Conservation (phyloP, 2,888 invertebrate species). For the Andrena marginata region DNA sequence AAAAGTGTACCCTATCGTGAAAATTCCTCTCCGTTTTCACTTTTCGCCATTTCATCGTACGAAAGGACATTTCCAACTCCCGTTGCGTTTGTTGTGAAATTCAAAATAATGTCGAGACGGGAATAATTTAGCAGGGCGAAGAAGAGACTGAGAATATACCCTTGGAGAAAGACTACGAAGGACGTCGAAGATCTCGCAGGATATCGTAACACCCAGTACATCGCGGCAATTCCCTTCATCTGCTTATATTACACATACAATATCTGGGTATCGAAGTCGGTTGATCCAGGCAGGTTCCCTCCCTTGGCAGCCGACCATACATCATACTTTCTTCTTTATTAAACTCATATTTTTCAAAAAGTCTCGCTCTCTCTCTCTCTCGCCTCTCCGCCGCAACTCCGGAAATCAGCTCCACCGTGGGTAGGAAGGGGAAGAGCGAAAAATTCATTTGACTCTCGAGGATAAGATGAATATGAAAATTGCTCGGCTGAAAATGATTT, state of each 20-base stretch:
- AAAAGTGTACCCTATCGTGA: slow-evolving; percentile 37
- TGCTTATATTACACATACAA: slow-evolving; percentile 80
- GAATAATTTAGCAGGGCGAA: background rate
- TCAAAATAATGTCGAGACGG: background rate
- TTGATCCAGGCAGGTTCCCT: slow-evolving; percentile 79
- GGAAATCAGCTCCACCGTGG: slow-evolving; percentile 70
- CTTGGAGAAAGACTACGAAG: background rate
- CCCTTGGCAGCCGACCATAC: slow-evolving; percentile 78
- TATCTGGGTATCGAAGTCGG: slow-evolving; percentile 80
- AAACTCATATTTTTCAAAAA: slow-evolving; percentile 83
- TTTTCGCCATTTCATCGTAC: background rate
- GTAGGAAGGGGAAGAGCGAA: slow-evolving; percentile 50
- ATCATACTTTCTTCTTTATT: slow-evolving; percentile 84
- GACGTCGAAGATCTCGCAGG: slow-evolving; percentile 15
- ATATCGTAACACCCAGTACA: slow-evolving; percentile 68
- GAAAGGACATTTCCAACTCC: no score
- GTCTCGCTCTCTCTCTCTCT: slow-evolving; percentile 73
- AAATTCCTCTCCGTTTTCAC: background rate
- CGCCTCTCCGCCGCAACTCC: slow-evolving; percentile 67
- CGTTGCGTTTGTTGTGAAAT: background rate
- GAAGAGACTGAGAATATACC: background rate
- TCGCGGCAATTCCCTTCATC: slow-evolving; percentile 69
- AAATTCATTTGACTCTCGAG: slow-evolving; percentile 70
- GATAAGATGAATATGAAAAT: slow-evolving; percentile 70
- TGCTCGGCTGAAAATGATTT: slow-evolving; percentile 65